phyloP scores from a whole-genome alignment of 64 coral and sea anemone species.

The Porites australiensis region DNA sequence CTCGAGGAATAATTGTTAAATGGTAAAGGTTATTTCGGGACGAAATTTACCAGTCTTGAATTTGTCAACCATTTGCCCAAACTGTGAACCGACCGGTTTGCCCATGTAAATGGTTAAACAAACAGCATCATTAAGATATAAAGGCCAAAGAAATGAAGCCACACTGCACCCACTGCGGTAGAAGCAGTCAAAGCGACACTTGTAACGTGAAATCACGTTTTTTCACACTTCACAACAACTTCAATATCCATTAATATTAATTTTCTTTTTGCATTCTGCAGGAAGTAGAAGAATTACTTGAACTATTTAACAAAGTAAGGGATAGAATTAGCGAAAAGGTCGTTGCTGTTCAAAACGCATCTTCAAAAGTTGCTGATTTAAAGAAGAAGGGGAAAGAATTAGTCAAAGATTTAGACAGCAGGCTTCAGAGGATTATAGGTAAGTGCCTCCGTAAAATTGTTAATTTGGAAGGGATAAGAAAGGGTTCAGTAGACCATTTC shows the following conservation, averaged over 20 bases:
- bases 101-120: too few relatives aligned
- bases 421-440: slow-evolving; percentile 35
- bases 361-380: slow-evolving; percentile 21
- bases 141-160: too few relatives aligned
- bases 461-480: not conserved
- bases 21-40: too few relatives aligned
- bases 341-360: slow-evolving; percentile 20
- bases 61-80: too few relatives aligned
- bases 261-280: slow-evolving; percentile 33
- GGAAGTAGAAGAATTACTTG: slow-evolving; percentile 72
- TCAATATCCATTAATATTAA: not conserved
- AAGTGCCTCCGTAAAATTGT: not conserved
- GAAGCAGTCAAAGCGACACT: too few relatives aligned
- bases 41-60: too few relatives aligned
- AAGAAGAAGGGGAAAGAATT: slow-evolving; percentile 6
- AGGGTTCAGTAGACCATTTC: not conserved
- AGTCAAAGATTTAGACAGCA: not conserved
- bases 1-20: too few relatives aligned
- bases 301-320: slow-evolving; percentile 59
- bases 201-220: not conserved
- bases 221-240: not conserved
- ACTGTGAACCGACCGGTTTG: too few relatives aligned
- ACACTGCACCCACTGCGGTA: too few relatives aligned
- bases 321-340: slow-evolving; percentile 64
- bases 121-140: too few relatives aligned